Conservation (phyloP, 2,888 invertebrate genomes). For the Phyto melanocephala region DNA sequence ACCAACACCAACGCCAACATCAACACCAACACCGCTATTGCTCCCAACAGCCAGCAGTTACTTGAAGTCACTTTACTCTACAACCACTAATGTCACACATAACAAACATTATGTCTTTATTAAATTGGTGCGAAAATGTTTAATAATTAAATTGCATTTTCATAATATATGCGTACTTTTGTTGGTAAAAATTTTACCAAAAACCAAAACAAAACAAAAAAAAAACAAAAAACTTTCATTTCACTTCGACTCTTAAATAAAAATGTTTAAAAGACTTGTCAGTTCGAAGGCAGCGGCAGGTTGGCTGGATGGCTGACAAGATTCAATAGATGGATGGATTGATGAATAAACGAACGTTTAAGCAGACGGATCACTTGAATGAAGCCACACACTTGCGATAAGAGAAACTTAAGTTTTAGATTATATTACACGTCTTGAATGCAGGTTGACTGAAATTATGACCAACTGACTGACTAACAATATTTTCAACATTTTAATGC, state of each 20-base stretch:
- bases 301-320: conserved; percentile 7
- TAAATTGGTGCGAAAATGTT: conserved; percentile 58
- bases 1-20: conserved; percentile 1
- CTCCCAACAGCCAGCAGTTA: conserved; percentile 2
- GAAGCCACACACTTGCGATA: conserved; percentile 14
- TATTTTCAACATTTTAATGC: conserved; percentile 53
- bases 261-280: conserved; percentile 52
- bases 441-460: conserved; percentile 38
- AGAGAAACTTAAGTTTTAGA: conserved; percentile 37
- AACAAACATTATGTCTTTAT: conserved; percentile 44
- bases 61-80: background rate
- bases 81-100: conserved; percentile 15
- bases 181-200: background rate
- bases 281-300: conserved; percentile 23
- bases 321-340: background rate
- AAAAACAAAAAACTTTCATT: conserved; percentile 63
- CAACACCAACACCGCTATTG: background rate
- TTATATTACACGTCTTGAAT: conserved; percentile 10
- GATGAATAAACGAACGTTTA: background rate
- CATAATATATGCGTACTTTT: conserved; percentile 35
- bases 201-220: too few species aligned
- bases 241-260: conserved; percentile 39
- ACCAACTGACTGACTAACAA: conserved; percentile 55
- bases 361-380: too few species aligned
- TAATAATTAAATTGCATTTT: conserved; percentile 51